Percentiles rank a stretch among this genome's conserved stretches.
Evolutionary conservation across 2,113 vertebrate genomes (phyloP).

Genomic region (Bagarius yarrelli): DNA sequence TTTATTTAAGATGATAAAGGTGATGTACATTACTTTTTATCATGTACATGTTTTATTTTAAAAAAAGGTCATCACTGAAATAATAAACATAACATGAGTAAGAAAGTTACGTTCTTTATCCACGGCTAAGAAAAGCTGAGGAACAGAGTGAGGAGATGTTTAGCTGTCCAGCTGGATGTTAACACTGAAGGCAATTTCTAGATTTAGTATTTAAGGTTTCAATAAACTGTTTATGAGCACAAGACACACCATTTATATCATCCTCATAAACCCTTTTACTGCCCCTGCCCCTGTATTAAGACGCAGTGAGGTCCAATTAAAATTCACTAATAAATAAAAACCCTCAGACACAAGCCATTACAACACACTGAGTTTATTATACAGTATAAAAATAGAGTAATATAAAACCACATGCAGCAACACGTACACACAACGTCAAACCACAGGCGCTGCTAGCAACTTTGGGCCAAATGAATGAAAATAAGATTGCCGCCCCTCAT

Average conservation of each 20-base stretch:
- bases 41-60: neutral
- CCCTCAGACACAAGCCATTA: neutral
- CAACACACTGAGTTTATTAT: neutral
- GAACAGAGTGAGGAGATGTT: neutral
- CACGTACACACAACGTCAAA: slow-evolving; percentile 28
- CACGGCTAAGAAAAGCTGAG: too few species aligned
- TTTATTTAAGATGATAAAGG: too few species aligned
- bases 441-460: too few species aligned
- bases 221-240: neutral
- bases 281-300: too few species aligned
- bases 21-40: neutral
- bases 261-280: too few species aligned
- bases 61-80: neutral
- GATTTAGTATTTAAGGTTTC: neutral
- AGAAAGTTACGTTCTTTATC: neutral
- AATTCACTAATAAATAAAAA: neutral
- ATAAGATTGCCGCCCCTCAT: too few species aligned
- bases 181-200: neutral
- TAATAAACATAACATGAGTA: neutral
- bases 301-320: too few species aligned
- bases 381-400: slow-evolving; percentile 11
- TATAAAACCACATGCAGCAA: slow-evolving; percentile 20
- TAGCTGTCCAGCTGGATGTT: neutral
- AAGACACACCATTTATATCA: neutral
- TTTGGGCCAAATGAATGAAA: too few species aligned